phyloP scores from a whole-genome alignment of 2,888 invertebrate genomes.

The Trachelus iudaicus region DNA sequence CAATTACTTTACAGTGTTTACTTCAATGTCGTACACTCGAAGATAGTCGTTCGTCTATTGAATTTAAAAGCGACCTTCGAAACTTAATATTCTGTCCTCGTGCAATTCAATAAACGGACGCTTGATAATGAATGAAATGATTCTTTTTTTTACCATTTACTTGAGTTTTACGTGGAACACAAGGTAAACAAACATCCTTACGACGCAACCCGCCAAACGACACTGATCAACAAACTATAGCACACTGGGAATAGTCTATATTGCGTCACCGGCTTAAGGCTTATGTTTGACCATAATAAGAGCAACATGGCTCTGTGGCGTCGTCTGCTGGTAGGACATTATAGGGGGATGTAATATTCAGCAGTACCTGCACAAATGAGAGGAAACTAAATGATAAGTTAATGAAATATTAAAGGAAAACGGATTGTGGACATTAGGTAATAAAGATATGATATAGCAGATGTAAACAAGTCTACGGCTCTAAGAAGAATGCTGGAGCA shows the following conservation, averaged over 20 bases:
- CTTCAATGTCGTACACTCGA: not conserved
- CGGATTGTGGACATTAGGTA: too few relatives aligned
- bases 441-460: not conserved
- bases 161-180: not conserved
- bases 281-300: not conserved
- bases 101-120: not conserved
- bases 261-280: not conserved
- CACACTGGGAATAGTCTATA: not conserved
- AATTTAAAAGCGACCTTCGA: not conserved
- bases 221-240: constrained; percentile 16
- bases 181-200: constrained; percentile 39
- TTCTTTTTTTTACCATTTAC: not conserved
- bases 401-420: not conserved
- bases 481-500: not conserved
- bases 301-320: not conserved
- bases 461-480: not conserved
- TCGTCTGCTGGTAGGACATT: not conserved
- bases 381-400: not conserved
- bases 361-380: not conserved
- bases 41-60: not conserved
- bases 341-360: not conserved
- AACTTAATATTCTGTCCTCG: not conserved
- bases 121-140: not conserved
- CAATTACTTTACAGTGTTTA: not conserved
- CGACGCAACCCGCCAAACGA: constrained; percentile 32